phyloP scores from a whole-genome alignment of 37 sponge, comb jelly and placozoan genomes.

The Bolinopsis microptera region DNA sequence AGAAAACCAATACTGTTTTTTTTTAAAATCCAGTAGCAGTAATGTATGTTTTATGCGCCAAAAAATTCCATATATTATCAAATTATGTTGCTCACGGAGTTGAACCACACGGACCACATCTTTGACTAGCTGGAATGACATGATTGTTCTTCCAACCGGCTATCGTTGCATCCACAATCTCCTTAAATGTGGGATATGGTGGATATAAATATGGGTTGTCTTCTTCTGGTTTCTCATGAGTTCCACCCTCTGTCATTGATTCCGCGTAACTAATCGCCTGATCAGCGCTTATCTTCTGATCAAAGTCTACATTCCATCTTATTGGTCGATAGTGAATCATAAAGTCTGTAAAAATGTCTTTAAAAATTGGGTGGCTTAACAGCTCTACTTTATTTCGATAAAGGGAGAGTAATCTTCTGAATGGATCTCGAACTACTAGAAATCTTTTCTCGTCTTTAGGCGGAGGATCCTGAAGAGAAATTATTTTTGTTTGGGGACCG shows the following conservation, averaged over 20 bases:
- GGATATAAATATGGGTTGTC: not conserved
- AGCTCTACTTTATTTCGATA: not conserved
- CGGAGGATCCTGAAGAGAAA: not conserved
- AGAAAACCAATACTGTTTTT: too few species aligned
- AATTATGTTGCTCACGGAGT: not conserved
- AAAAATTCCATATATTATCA: too few species aligned
- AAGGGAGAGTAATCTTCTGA: not conserved
- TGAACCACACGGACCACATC: not conserved
- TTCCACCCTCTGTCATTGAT: not conserved
- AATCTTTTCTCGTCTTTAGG: not conserved
- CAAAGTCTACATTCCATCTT: not conserved
- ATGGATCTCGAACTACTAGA: not conserved
- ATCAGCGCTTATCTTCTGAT: not conserved
- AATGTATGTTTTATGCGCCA: too few species aligned
- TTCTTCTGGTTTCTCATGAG: not conserved
- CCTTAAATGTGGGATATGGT: not conserved
- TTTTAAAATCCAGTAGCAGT: too few species aligned
- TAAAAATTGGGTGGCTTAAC: not conserved
- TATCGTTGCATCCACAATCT: not conserved
- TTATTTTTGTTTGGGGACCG: too few species aligned
- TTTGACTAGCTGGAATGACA: not conserved
- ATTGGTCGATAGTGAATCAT: not conserved
- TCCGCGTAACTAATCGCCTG: not conserved
- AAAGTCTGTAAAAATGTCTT: not conserved
- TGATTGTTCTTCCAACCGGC: not conserved